A percentile compares a stretch with the other conserved stretches of the same genome.
phyloP scores from a whole-genome alignment of 2,888 invertebrate species.

The Cybosia mesomella region DNA sequence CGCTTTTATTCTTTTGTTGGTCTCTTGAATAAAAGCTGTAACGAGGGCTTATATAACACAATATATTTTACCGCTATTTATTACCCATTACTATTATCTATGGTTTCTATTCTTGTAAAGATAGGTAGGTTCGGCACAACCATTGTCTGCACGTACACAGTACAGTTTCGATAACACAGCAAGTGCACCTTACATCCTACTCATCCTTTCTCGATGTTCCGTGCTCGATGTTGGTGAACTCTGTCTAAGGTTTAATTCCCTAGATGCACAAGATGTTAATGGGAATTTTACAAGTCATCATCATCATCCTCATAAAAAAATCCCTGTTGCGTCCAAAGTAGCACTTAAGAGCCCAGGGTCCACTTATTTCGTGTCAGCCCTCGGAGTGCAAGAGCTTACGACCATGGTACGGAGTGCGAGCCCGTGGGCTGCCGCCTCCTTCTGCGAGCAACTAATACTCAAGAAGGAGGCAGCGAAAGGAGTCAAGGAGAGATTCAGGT shows the following conservation, averaged over 20 bases:
- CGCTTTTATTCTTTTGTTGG: constrained; percentile 48
- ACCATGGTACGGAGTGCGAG: too few species aligned
- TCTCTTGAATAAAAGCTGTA: constrained; percentile 43
- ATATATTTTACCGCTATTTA: constrained; percentile 43
- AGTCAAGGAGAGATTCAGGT: too few species aligned
- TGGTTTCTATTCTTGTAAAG: constrained; percentile 32
- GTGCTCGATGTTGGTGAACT: background rate
- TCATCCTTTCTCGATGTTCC: background rate
- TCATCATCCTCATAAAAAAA: too few species aligned
- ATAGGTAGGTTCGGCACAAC: constrained; percentile 20
- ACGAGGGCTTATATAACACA: constrained; percentile 49
- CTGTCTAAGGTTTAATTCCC: background rate
- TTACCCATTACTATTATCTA: constrained; percentile 30
- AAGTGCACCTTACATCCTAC: background rate
- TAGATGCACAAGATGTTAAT: background rate
- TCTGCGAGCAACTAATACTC: too few species aligned
- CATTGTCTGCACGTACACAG: background rate
- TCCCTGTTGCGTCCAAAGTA: too few species aligned
- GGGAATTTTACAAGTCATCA: too few species aligned
- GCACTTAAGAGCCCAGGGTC: too few species aligned
- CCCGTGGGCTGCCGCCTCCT: too few species aligned
- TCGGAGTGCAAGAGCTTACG: too few species aligned
- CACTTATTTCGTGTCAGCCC: too few species aligned
- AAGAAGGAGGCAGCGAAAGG: too few species aligned
- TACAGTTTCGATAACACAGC: background rate